A percentile compares a stretch with the other conserved stretches of the same genome.
These are phyloP conservation scores for Spondyliosoma cantharus DNA, from an alignment of 2,797 vertebrate species.

Conservation along the genomic window DNA sequence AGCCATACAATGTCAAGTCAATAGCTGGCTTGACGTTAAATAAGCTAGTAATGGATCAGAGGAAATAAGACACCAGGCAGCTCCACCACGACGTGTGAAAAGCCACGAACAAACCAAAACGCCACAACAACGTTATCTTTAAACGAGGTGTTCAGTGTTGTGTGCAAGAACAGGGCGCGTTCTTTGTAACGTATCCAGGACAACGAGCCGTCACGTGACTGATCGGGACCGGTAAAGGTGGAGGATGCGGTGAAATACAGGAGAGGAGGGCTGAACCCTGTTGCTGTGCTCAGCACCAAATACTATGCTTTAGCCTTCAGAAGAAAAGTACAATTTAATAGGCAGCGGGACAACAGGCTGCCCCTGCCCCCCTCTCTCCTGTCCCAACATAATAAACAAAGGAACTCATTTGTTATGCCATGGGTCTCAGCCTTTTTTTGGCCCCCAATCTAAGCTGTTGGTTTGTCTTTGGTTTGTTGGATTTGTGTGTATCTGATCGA, in stretches of 20 bases:
- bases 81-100: neutral
- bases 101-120: neutral
- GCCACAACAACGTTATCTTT: neutral
- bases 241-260: neutral
- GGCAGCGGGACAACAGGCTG: conserved; percentile 32
- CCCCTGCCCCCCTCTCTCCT: conserved; percentile 16
- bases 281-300: neutral
- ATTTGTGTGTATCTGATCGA: conserved; percentile 40
- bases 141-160: conserved; percentile 15
- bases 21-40: too few relatives aligned
- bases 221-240: conserved; percentile 23
- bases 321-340: conserved; percentile 24
- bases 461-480: conserved; percentile 33
- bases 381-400: conserved; percentile 67
- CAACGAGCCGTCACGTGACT: conserved; percentile 77
- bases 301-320: neutral
- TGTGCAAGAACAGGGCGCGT: conserved; percentile 38
- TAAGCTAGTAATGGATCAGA: too few relatives aligned
- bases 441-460: conserved; percentile 38
- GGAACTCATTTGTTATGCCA: conserved; percentile 44
- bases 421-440: conserved; percentile 25
- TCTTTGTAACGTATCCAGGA: conserved; percentile 70
- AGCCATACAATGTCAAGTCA: rapidly evolving
- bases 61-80: neutral
- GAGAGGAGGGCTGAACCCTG: neutral